Base-by-base conservation (phyloP, 2,113 vertebrate genomes). In the Picathartes gymnocephalus region DNA sequence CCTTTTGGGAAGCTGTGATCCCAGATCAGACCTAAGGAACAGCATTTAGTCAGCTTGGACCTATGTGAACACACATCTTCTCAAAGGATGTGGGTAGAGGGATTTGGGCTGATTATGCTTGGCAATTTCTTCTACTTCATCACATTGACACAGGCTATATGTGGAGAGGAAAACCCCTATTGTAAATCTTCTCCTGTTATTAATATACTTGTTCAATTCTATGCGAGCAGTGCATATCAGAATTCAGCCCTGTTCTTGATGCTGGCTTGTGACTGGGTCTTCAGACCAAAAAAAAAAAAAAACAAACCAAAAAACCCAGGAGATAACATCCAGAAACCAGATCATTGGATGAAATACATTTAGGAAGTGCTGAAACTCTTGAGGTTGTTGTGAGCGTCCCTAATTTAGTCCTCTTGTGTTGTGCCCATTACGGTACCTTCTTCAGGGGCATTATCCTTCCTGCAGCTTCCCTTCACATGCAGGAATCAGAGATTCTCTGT, bases 31-130 rank as follows among this genome's bases (percentile, higher is more conserved):
- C 15, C 8, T 39, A 22, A 79, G n/a, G 58, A 81, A 3, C 15
- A 54, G 15, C 0, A 1, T 70, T 81, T 25, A 50, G 39, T 66
- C 37, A 62, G 16, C 31, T 87, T 0, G 0, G 56, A 65, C 30
- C 23, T 68, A 4, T 61, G 35, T 35, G 30, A 64, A 68, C 48
- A 42, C 5, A 4, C 13, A 30, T 45, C 28, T 80, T 47, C 23
- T 82, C 8, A 4, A 24, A 10, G 65, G 15, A 39, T 8, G 2
- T 22, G 31, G 10, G 21, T n/a, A 51, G 48, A 56, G 40, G 37
- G 17, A 56, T 39, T 72, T 0, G 2, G 24, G 42, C 20, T 88
- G 40, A 35, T 35, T 62, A 20, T 37, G 48, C 28, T 64, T 22
- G 48, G 45, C 30, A 69, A 16, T 71, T 68, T 76, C 44, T 82